phyloP scores from a whole-genome alignment of 2,113 vertebrate species.

The Podarcis cretensis region DNA sequence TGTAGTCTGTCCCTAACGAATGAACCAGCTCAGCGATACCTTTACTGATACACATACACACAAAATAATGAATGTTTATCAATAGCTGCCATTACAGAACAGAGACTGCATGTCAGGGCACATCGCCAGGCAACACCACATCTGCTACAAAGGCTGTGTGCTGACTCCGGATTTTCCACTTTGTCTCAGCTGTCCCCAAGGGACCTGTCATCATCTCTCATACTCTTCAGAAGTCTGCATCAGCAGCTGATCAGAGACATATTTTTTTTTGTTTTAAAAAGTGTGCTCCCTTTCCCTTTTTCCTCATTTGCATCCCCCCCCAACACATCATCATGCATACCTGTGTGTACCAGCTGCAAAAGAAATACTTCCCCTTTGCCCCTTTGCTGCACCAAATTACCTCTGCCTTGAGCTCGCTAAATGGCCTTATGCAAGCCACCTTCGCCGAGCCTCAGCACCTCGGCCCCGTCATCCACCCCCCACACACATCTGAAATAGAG shows the following conservation, averaged over 20 bases:
- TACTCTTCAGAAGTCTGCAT: not conserved
- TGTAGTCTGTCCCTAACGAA: not conserved
- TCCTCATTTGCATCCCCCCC: not conserved
- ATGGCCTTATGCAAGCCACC: too few relatives aligned
- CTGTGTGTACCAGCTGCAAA: not conserved
- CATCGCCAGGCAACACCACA: not conserved
- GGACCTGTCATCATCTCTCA: not conserved
- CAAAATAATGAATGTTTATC: not conserved
- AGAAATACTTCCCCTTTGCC: not conserved
- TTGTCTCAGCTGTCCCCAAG: not conserved
- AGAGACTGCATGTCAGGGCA: not conserved
- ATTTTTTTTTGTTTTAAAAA: not conserved
- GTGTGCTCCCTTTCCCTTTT: not conserved
- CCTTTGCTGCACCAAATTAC: not conserved
- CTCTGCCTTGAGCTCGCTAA: not conserved
- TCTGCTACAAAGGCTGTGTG: not conserved
- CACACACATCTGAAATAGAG: not conserved
- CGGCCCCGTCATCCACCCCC: too few relatives aligned
- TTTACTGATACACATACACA: not conserved
- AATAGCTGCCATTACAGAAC: not conserved
- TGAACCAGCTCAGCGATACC: not conserved
- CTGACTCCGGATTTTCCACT: not conserved
- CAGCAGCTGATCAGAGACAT: not conserved
- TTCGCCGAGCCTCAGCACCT: not conserved
- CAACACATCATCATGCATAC: not conserved